These are phyloP conservation scores for Pangasius mekongensis DNA, from an alignment of 2,797 vertebrate genomes.

Conservation along the genomic window DNA sequence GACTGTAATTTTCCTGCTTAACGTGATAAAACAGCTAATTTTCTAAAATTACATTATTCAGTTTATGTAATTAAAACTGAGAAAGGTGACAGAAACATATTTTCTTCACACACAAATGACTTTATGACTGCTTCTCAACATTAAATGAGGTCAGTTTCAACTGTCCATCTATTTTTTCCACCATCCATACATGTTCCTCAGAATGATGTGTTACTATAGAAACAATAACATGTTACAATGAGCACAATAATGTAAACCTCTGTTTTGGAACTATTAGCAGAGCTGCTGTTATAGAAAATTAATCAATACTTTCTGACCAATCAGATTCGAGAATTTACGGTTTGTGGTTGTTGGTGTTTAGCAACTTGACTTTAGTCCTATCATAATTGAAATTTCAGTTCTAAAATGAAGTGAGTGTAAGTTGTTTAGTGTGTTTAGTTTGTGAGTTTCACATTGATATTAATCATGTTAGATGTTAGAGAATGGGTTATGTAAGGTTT, in stretches of 20 bases:
- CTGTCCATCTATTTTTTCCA: too few relatives aligned
- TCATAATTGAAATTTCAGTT: neutral
- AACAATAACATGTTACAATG: neutral
- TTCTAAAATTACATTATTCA: conserved; percentile 18
- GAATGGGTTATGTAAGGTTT: neutral
- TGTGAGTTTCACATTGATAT: neutral
- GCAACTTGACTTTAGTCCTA: neutral
- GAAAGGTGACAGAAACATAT: neutral
- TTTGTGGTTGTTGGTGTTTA: neutral
- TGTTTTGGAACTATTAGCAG: neutral
- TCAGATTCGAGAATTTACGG: neutral
- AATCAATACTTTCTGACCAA: neutral
- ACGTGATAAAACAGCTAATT: conserved; percentile 15
- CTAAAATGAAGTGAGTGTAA: neutral
- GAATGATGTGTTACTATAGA: neutral
- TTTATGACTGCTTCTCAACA: neutral
- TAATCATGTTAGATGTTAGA: neutral
- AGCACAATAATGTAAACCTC: neutral
- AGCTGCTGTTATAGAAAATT: neutral
- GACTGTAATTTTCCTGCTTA: conserved; percentile 23
- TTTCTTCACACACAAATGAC: neutral
- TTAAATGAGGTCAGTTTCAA: neutral
- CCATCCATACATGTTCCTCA: neutral
- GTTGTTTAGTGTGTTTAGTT: too few relatives aligned
- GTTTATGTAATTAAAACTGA: conserved; percentile 3